Evolutionary conservation across 2,888 invertebrate species (phyloP), one percentile per base, ranked within the genome.

Genomic region (Prenolepis imparis): DNA sequence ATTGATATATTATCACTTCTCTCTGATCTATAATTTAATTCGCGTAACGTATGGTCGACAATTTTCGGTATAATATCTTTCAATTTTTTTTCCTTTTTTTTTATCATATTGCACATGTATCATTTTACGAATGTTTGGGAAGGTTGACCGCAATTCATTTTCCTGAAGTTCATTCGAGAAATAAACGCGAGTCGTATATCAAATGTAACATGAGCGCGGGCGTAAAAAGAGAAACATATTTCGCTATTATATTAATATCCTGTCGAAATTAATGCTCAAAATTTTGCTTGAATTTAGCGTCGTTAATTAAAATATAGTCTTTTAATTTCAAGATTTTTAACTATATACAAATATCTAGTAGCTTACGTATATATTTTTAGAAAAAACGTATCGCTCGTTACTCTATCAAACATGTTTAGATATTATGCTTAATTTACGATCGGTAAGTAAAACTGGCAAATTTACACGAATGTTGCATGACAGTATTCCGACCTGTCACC

Each of bases 391-490:
- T 72, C 28, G 11, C 28, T 44, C 28, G 11, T n/a, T 44, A 75
- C 21, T 4, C 5, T 52, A 52, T 39, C 12, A 15, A 66, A 11
- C 12, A 82, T 83, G 44, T 87, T 83, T 83, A 87, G 66, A 86
- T 87, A 86, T 86, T 81, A 80, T 55, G 82, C 67, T 82, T 89
- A 81, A 89, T 89, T 89, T 86, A 86, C 70, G 81, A 87, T 82
- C 82, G 41, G 28, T n/a, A 24, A 61, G 64, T 68, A 48, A 39
- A 48, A 61, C 28, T 55, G 28, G 32, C 24, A 82, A 89, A 87
- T 89, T 87, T 87, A 74, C 77, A 75, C 57, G 64, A 82, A 59
- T 36, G 52, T 68, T 80, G 80, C 80, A 39, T 63, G 72, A 75
- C 57, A 81, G 82, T 77, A 84, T 85, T 81, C 32, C 32, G 61